Evolutionary conservation across 2,113 vertebrate genomes (phyloP), one percentile per base, ranked within the genome.

Genomic region (Columbina picui): DNA sequence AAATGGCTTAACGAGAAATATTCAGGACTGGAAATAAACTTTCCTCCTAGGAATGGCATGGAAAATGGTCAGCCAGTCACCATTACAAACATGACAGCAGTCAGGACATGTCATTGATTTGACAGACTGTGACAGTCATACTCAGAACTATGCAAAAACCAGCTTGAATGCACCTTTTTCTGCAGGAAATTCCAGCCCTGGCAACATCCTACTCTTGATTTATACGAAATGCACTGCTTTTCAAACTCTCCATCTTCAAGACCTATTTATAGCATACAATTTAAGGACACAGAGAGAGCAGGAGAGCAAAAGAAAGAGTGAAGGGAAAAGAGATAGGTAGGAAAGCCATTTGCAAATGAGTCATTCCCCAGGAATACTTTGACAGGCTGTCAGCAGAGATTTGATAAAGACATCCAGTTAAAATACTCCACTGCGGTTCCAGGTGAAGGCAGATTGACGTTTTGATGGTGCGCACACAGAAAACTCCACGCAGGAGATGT

Each of bases 301-400:
- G 73, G 19, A 32, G 75, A 68, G 53, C 7, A 61, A 52, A 61
- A 60, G 57, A 76, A 52, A 59, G 78, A 90, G 16, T n/a, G 61
- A 93, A 75, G 55, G 68, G 56, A 92, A 68, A 88, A 83, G 63
- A 67, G 63, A 90, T 75, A 93, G 47, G 56, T 84, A 93, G 76
- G 83, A 89, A 87, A 92, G 9, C 47, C 79, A 84, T 90, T 87
- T 93, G 83, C 60, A 95, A 92, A 84, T 81, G 52, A 87, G 79
- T 84, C 69, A 84, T 74, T 78, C 64, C 73, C 60, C 73, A 86
- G 73, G 64, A 91, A 96, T 29, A 67, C 39, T 94, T 93, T 94
- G 93, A 96, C 94, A 96, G 21, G 80, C 57, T 97, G 96, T 96
- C 93, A 96, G 65, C 39, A 71, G 56, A 93, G 68, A 76, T 57